Evolutionary conservation across 2,888 invertebrate genomes (phyloP), one percentile per base, ranked within the genome.

Genomic region (Yponomeuta malinellus): DNA sequence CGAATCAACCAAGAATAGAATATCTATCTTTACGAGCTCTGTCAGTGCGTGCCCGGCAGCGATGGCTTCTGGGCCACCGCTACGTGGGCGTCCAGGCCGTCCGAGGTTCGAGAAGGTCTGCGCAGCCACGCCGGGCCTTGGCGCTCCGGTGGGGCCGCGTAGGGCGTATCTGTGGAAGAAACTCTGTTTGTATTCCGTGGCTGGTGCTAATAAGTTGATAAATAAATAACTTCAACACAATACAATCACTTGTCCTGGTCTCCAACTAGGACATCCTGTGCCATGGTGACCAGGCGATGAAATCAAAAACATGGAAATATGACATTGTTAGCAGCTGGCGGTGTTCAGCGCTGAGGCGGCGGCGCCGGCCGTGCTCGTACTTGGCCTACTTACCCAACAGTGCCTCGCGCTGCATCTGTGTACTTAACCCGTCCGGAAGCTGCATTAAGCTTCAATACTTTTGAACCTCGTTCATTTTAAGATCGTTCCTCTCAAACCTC

Each of bases 371-470:
- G 33, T 33, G 33, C 33, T 33, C 33, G 5, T 0, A 33, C 33
- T 33, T 33, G 5, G 33, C 33, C 33, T 33, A 2, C 33, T 33
- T 33, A 33, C 5, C 33, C 33, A 33, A 33, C 33, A 33, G 33
- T 5, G 33, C 94, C 82, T 98, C 98, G 5, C 98, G 90, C 82
- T 97, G 96, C 78, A 96, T 95, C 86, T 97, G 97, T 0, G 96
- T 96, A 69, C 94, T 93, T 0, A 95, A 94, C 78, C 97, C 96
- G 3, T 95, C 94, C 0, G 98, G 98, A 0, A 97, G 96, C 76
- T 97, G 97, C 96, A 98, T 97, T 48, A 97, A 5, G 43, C 43
- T 98, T 97, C 48, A 97, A 93, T 0, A 97, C 97, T 0, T 97
- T 97, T 8, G 1, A 43, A 43, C 43, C 43, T 43, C 43, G 9